Evolutionary conservation across 2,113 vertebrate genomes (phyloP).

Genomic region (Saccopteryx bilineata): DNA sequence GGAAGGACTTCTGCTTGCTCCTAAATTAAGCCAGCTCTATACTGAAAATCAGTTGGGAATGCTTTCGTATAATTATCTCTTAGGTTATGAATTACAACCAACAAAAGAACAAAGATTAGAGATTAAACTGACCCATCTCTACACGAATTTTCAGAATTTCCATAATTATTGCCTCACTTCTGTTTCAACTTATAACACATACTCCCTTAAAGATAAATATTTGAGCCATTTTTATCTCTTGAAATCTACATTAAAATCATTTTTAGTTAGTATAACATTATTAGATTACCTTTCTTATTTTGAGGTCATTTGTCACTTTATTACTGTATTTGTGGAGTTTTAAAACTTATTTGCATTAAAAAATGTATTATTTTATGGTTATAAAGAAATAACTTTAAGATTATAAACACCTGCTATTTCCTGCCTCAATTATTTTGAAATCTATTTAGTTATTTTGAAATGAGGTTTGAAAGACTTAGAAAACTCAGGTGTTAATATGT

Average conservation of each 20-base stretch:
- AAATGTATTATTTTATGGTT: conserved; percentile 10
- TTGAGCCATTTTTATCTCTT: conserved; percentile 17
- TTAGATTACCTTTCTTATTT: conserved; percentile 54
- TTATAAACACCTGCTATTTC: conserved; percentile 7
- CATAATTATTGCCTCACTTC: not conserved
- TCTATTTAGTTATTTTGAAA: conserved; percentile 45
- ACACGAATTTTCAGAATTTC: conserved; percentile 42
- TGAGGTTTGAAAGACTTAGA: conserved; percentile 28
- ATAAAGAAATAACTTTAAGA: not conserved
- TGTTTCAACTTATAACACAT: not conserved
- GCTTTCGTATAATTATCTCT: conserved; percentile 27
- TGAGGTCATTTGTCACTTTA: conserved; percentile 31
- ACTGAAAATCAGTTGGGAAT: conserved; percentile 43
- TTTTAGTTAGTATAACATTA: not conserved
- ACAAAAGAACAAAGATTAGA: conserved; percentile 31
- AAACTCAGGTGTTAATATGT: conserved; percentile 8
- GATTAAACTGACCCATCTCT: conserved; percentile 9
- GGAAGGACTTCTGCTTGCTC: not conserved
- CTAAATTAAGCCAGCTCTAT: not conserved
- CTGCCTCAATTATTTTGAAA: conserved; percentile 41
- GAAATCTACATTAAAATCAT: conserved; percentile 26
- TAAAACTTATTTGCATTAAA: conserved; percentile 53
- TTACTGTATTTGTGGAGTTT: conserved; percentile 28
- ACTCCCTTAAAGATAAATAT: conserved; percentile 1
- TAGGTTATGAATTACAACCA: conserved; percentile 35